Evolutionary conservation across 1,140 invertebrate species (phyloP).

Genomic region (Anoplolepis gracilipes): DNA sequence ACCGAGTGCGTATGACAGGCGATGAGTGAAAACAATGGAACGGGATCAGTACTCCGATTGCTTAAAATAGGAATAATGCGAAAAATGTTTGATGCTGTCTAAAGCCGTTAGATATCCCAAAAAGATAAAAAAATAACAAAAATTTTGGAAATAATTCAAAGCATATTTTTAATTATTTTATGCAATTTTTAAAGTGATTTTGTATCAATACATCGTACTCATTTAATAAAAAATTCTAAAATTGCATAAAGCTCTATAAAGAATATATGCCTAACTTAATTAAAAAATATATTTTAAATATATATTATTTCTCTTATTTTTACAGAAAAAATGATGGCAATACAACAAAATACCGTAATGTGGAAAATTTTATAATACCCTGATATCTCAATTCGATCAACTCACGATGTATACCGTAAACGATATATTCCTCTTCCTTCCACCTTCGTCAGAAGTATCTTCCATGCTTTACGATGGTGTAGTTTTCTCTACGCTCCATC

Average conservation of each 20-base stretch:
- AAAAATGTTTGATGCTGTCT: conserved; percentile 20
- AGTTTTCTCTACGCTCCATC: background rate
- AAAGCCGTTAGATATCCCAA: no score
- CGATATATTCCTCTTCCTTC: conserved; percentile 10
- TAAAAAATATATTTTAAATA: background rate
- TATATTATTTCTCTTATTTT: background rate
- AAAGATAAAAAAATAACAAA: conserved; percentile 16
- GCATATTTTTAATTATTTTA: background rate
- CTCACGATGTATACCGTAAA: background rate
- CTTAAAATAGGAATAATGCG: conserved; percentile 49
- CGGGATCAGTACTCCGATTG: conserved; percentile 47
- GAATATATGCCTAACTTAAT: background rate
- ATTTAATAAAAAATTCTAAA: background rate
- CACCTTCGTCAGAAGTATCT: background rate
- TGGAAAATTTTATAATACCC: background rate
- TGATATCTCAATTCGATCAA: conserved; percentile 29
- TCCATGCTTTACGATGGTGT: background rate
- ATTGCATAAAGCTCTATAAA: background rate
- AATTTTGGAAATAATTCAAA: background rate
- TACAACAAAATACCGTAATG: background rate
- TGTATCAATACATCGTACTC: background rate
- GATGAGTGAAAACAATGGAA: conserved; percentile 44
- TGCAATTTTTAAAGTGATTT: background rate
- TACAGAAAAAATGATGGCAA: background rate
- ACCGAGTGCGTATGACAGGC: conserved; percentile 48